These are phyloP conservation scores for Thunnus maccoyii DNA, from an alignment of 2,113 vertebrate genomes.

Conservation along the genomic window DNA sequence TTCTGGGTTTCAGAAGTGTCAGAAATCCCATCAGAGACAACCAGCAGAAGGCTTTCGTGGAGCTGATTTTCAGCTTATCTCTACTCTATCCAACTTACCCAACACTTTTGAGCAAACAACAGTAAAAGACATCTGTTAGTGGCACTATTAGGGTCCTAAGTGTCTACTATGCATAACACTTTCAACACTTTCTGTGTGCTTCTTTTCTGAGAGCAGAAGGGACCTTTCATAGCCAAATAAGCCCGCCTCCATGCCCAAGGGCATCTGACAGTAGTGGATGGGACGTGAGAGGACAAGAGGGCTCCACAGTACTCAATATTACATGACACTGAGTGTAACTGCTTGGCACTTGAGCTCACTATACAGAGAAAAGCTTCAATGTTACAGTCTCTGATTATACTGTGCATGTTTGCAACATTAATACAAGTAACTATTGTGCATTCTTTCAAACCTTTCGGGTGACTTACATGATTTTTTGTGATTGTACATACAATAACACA, in stretches of 20 bases:
- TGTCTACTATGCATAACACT: conserved; percentile 36
- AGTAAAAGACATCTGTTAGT: background rate
- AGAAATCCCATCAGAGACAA: conserved; percentile 66
- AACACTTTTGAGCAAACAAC: conserved; percentile 22
- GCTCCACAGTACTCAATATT: conserved; percentile 57
- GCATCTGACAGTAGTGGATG: conserved; percentile 52
- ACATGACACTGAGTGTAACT: conserved; percentile 48
- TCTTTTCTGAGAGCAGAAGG: conserved; percentile 31
- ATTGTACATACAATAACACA: background rate
- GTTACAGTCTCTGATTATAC: conserved; percentile 9
- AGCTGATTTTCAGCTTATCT: conserved; percentile 38
- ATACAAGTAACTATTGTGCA: conserved; percentile 5
- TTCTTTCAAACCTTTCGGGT: background rate
- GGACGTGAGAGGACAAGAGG: conserved; percentile 36
- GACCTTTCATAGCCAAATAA: conserved; percentile 48
- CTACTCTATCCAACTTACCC: conserved; percentile 11
- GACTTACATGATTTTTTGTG: conserved; percentile 4
- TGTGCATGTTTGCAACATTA: background rate
- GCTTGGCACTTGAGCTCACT: conserved; percentile 3
- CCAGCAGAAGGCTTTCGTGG: conserved; percentile 47
- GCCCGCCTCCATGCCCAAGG: conserved; percentile 42
- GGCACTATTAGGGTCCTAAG: conserved; percentile 7
- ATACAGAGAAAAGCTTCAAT: conserved; percentile 3
- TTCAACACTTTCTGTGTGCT: conserved; percentile 16
- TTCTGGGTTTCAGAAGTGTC: conserved; percentile 53